Evolutionary conservation across 2,113 vertebrate genomes (phyloP).

Genomic region (Eidolon helvum): DNA sequence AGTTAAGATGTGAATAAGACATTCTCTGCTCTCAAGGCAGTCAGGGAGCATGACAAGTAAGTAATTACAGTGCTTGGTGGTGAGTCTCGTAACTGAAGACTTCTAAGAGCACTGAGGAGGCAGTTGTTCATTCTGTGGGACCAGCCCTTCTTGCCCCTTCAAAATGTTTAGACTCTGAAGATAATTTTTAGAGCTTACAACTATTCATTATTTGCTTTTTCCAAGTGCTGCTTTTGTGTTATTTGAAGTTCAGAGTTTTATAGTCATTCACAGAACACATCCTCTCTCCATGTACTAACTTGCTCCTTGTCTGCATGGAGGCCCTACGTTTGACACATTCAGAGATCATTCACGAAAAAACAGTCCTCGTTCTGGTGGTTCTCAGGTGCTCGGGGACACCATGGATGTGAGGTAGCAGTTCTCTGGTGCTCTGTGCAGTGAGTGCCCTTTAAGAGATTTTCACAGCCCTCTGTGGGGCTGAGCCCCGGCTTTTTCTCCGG

Average conservation of each 20-base stretch:
- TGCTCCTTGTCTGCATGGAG: background rate
- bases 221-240: background rate
- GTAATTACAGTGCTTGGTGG: background rate
- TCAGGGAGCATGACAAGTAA: background rate
- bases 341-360: background rate
- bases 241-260: constrained; percentile 50
- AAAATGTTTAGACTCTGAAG: background rate
- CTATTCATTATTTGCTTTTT: background rate
- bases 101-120: fast-evolving
- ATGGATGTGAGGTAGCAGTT: background rate
- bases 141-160: background rate
- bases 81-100: background rate
- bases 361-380: background rate
- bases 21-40: background rate
- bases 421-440: background rate
- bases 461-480: constrained; percentile 16
- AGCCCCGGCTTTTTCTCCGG: background rate
- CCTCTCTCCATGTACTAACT: background rate
- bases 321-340: constrained; percentile 26
- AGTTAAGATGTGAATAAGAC: background rate
- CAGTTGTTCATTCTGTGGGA: background rate
- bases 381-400: background rate
- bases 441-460: constrained; percentile 9
- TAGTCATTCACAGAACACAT: background rate
- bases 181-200: constrained; percentile 23